phyloP scores from a whole-genome alignment of 2,113 vertebrate species.

The Rynchops niger region DNA sequence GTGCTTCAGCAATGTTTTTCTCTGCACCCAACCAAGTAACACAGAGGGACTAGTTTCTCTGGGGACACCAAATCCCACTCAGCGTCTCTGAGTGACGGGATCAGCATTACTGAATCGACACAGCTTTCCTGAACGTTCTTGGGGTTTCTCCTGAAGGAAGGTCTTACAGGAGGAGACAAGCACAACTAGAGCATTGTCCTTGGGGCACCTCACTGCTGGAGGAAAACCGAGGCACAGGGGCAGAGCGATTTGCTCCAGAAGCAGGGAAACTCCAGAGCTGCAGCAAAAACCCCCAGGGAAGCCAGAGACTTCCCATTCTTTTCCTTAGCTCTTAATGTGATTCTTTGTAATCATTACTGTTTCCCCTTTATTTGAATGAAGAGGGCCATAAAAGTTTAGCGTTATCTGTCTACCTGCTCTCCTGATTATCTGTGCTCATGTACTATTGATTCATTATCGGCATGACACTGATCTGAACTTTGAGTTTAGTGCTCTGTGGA shows the following conservation, averaged over 20 bases:
- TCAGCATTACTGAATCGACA: background rate
- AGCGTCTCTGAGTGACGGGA: background rate
- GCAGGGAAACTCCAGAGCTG: background rate
- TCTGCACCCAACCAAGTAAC: too few relatives aligned
- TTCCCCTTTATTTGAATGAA: background rate
- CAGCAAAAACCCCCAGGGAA: background rate
- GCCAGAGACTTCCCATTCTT: background rate
- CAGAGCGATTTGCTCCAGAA: background rate
- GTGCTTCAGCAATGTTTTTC: background rate
- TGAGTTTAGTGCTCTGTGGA: constrained; percentile 30
- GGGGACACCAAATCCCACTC: background rate
- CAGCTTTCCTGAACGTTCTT: background rate
- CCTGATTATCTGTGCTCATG: background rate
- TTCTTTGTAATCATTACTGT: background rate
- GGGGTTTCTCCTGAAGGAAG: background rate
- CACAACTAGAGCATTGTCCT: background rate
- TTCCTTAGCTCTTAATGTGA: background rate
- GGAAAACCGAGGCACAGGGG: accelerated
- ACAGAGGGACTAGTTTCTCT: accelerated
- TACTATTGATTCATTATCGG: background rate
- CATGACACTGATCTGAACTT: constrained; percentile 35
- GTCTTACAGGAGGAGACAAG: background rate
- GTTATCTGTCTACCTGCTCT: background rate
- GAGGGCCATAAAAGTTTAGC: background rate
- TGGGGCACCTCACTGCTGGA: background rate